A percentile compares a stretch with the other conserved stretches of the same genome.
These are phyloP conservation scores for Agriopis leucophaearia DNA, from an alignment of 2,888 invertebrate genomes.

Conservation along the genomic window DNA sequence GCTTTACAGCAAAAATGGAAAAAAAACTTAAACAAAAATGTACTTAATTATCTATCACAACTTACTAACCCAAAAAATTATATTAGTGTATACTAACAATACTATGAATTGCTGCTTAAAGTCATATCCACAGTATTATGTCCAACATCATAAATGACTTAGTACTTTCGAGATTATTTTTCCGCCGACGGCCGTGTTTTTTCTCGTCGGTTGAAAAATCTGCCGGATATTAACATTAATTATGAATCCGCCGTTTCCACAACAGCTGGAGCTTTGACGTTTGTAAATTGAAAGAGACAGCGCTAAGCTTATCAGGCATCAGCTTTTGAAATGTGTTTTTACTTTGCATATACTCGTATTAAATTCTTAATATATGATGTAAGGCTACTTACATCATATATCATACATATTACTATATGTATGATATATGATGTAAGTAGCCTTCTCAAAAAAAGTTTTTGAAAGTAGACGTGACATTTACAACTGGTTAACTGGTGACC, in stretches of 20 bases:
- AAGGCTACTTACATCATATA: too few relatives aligned
- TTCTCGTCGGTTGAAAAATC: constrained; percentile 76
- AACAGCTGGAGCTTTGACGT: constrained; percentile 64
- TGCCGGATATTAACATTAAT: constrained; percentile 85
- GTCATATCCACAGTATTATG: constrained; percentile 51
- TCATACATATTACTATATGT: too few relatives aligned
- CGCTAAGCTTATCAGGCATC: constrained; percentile 34
- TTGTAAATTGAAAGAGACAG: constrained; percentile 67
- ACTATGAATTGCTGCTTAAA: constrained; percentile 1
- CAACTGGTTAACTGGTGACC: too few relatives aligned
- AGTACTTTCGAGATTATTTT: constrained; percentile 75
- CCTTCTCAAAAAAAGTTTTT: too few relatives aligned
- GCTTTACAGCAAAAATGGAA: too few relatives aligned
- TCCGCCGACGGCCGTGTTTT: constrained; percentile 68
- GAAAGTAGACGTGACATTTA: too few relatives aligned
- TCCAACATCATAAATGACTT: constrained; percentile 73
- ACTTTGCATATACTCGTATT: not conserved
- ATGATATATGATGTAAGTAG: too few relatives aligned
- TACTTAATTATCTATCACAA: too few relatives aligned
- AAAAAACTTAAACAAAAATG: too few relatives aligned
- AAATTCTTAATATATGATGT: not conserved
- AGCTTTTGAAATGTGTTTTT: constrained; percentile 14
- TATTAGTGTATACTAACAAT: too few relatives aligned
- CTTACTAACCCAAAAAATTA: not conserved
- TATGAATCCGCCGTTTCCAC: constrained; percentile 73